Evolutionary conservation across 2,888 invertebrate genomes (phyloP), one percentile per base, ranked within the genome.

Genomic region (Brassicogethes aeneus): DNA sequence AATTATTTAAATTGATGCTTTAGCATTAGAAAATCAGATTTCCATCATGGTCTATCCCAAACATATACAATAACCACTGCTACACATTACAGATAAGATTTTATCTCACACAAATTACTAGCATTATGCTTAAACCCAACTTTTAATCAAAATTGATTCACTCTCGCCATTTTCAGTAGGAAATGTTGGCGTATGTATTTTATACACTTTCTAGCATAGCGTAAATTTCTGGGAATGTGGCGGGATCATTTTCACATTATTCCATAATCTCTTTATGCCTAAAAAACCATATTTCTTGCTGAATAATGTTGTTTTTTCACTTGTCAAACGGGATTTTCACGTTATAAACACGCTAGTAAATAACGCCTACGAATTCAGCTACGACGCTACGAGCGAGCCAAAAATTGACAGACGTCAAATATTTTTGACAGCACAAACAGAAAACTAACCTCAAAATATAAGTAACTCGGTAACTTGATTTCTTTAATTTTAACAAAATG

Each of bases 331-430:
- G 49, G 43, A 54, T 55, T 52, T 61, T 59, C 58, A 55, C 57
- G 54, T 57, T 59, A 61, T 60, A 61, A 61, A 61, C 61, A 61
- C 59, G 59, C 61, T 47, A 60, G 58, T 56, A 60, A 60, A 60
- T 61, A 60, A 58, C 56, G 57, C 52, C 59, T 55, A 52, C 53
- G 54, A 50, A 15, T 16, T 37, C 17, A 15, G 30, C 31, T 34
- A 39, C 35, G 36, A 34, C 32, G 36, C 47, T 53, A 53, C 48
- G 48, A 43, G 36, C 36, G 33, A 3, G 32, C 23, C 23, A 10
- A 23, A 23, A 23, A 23, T 23, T 23, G 23, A 23, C 23, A 23
- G 23, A 23, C 10, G 23, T 23, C 23, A 10, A 10, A 23, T n/a
- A n/a, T 7, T 23, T 23, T 23, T 23, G 23, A 23, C 23, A 10